Conservation (phyloP, 2,797 vertebrate species). For the Selene dorsalis region DNA sequence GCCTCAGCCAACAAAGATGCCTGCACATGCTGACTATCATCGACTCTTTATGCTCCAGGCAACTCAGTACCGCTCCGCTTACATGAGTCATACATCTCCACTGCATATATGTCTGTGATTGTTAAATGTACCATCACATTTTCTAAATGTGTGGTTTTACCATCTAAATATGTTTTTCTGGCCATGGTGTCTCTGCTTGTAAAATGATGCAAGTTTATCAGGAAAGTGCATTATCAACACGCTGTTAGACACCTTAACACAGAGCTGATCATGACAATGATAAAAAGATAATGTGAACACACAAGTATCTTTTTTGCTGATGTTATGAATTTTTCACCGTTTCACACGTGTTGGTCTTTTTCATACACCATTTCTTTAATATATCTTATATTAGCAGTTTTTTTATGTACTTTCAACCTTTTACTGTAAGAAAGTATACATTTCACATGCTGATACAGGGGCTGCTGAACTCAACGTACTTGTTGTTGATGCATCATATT, state of each 20-base stretch:
- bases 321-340: constrained; percentile 29
- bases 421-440: background rate
- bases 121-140: constrained; percentile 25
- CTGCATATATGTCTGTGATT: background rate
- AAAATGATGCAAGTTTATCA: background rate
- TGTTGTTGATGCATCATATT: constrained; percentile 12
- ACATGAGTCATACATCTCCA: constrained; percentile 6
- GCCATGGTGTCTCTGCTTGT: background rate
- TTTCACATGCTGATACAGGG: background rate
- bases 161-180: background rate
- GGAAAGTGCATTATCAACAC: constrained; percentile 9
- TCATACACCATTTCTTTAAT: background rate
- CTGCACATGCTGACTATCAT: constrained; percentile 46
- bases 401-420: background rate
- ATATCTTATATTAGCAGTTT: background rate
- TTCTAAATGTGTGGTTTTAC: background rate
- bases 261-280: constrained; percentile 46
- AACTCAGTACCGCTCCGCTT: constrained; percentile 7
- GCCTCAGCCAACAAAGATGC: constrained; percentile 44
- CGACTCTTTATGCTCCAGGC: constrained; percentile 33
- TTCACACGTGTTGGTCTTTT: background rate
- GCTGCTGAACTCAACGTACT: background rate
- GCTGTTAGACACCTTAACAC: constrained; percentile 1
- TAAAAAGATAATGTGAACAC: constrained; percentile 21
- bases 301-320: constrained; percentile 23